Evolutionary conservation across 2,888 invertebrate species (phyloP).

Genomic region (Plebejus melissa): DNA sequence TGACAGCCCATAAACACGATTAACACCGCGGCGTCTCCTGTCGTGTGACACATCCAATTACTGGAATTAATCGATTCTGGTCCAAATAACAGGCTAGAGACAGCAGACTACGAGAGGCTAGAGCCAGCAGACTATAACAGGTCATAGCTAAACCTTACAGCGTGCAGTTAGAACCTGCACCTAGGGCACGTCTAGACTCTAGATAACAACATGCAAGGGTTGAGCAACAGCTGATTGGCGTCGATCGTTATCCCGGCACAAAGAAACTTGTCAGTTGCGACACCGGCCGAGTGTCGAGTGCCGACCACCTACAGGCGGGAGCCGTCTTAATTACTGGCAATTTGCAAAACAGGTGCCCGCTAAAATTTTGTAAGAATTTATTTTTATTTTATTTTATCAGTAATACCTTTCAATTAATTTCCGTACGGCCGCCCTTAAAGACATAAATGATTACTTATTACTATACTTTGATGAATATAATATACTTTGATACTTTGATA

Average conservation of each 20-base stretch:
- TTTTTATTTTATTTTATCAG: too few relatives aligned
- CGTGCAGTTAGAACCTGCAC: not conserved
- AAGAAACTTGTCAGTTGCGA: constrained; percentile 6
- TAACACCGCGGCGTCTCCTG: not conserved
- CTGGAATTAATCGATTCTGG: constrained; percentile 1
- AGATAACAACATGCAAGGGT: constrained; percentile 1
- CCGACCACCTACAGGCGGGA: constrained; percentile 11
- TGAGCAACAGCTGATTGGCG: constrained; percentile 1
- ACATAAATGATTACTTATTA: too few relatives aligned
- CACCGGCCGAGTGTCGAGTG: not conserved
- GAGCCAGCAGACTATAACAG: not conserved
- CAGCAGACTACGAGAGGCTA: too few relatives aligned
- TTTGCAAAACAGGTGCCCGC: not conserved
- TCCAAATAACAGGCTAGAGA: constrained; percentile 5
- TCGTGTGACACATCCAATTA: constrained; percentile 9
- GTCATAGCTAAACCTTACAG: not conserved
- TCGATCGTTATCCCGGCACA: constrained; percentile 6
- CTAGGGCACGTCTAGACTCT: not conserved
- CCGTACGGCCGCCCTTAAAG: too few relatives aligned
- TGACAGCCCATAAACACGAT: not conserved
- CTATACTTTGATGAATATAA: too few relatives aligned
- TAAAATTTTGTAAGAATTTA: not conserved
- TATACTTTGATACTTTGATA: too few relatives aligned
- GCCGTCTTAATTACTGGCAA: constrained; percentile 8
- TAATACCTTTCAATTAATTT: not conserved